Base-by-base conservation (phyloP, 2,113 vertebrate species). In the Tautogolabrus adspersus region DNA sequence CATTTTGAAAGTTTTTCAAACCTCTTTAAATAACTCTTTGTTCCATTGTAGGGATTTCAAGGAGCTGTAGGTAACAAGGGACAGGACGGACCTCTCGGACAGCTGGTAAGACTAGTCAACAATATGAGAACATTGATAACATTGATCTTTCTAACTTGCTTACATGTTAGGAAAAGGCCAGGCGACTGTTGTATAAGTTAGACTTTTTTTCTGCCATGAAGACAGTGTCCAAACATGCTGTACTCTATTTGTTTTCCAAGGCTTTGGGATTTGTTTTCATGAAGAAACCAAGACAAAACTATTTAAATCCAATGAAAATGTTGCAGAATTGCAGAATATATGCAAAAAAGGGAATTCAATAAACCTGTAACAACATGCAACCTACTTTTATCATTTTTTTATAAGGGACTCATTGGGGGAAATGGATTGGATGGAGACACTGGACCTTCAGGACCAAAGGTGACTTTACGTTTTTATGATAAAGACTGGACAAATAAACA, bases 11-110 rank as follows among this genome's bases (percentile, higher is more conserved):
- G 46, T 59, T 9, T 38, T 42, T 52, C 18, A 30, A 4, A 46
- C 21, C 23, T 34, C 6, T 58, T 34, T 18, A 6, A 57, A 49
- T 15, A n/a, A 19, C 49, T 72, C 9, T 86, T 40, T 76, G 16
- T 86, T 5, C 54, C 3, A 22, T 62, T 64, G 52, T 62, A 95
- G 94, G 94, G 94, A 23, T 76, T 86, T 55, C 79, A 85, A 40
- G 93, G 94, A 69, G 66, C 64, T 69, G 38, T 66, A 16, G 94
- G 93, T 30, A 88, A 65, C 69, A 88, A 60, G 10, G 94, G 94
- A 19, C 87, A 83, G n/a, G 92, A 94, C 61, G 94, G 94, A 56
- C 52, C 40, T 69, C 60, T 56, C 49, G 94, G 94, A 76, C 49
- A 42, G 19, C 63, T 40, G 75, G 94, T 95, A 90, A 87, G 84